Base-by-base conservation (phyloP, 92 coral and sea anemone genomes). In the Epizoanthus rinbou region DNA sequence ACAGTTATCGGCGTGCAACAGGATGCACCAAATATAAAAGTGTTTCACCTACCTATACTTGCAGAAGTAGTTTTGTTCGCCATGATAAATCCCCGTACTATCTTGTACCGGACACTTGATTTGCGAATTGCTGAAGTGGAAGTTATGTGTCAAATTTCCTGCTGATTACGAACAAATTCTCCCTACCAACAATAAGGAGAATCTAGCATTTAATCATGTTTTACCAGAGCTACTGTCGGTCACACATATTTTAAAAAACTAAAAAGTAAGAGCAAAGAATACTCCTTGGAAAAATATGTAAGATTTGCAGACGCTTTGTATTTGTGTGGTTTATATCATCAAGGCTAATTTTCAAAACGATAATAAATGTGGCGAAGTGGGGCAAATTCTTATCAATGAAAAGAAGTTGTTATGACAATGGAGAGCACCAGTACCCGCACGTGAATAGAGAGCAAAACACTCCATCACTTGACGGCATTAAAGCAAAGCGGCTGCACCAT, bases 21-120 rank as follows among this genome's bases (percentile, higher is more conserved):
- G 64, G 60, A 5, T 39, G 24, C 57, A 22, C 71, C 15, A 5
- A 6, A 18, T 78, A 7, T 22, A 5, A n/a, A 16, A 15, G 14
- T 22, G 16, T 15, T 62, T 10, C 16, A 11, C 16, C 91, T 84
- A 88, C 91, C 91, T 67, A 79, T 17, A 60, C 52, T 84, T 71
- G 74, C 50, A 71, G 87, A 74, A 31, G 23, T 54, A 59, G 63
- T 28, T 53, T 57, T 79, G 58, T 71, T 69, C 85, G 91, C 85
- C 91, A 88, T 88, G 41, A 60, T 75, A 76, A 41, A 50, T 50
- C 72, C 19, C 57, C 82, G 91, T 88, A 78, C 85, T 69, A 63
- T 75, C 57, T 65, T 58, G 85, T 84, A 73, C 88, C 88, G 88
- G 85, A 62, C 70, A 67, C 73, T 67, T 41, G 69, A 63, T 60